Conservation (phyloP, 64 coral and sea anemone genomes). For the Montipora cactus region DNA sequence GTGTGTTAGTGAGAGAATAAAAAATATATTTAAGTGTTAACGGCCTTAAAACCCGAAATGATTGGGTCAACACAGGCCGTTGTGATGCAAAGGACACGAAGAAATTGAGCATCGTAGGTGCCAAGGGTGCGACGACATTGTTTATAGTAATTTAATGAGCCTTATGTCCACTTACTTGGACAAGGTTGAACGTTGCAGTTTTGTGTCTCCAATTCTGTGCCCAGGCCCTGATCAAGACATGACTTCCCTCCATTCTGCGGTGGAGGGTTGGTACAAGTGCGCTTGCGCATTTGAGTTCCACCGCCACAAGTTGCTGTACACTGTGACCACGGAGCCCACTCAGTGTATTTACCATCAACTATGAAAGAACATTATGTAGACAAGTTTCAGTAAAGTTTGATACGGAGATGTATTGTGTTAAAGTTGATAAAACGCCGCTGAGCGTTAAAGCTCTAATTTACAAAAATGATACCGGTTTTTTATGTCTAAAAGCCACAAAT, state of each 20-base stretch:
- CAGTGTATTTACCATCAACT: conserved; percentile 83
- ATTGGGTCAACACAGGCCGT: too few species aligned
- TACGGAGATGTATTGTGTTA: too few species aligned
- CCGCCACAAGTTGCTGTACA: conserved; percentile 92
- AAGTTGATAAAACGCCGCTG: too few species aligned
- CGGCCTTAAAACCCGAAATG: too few species aligned
- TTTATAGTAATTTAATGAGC: too few species aligned
- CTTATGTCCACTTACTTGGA: conserved; percentile 62
- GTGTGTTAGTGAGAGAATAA: too few species aligned
- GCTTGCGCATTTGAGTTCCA: conserved; percentile 73
- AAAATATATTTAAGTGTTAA: too few species aligned
- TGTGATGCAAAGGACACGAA: too few species aligned
- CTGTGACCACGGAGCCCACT: conserved; percentile 78
- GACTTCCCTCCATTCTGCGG: conserved; percentile 91
- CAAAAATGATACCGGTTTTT: background rate
- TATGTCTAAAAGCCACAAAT: background rate
- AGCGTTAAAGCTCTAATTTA: too few species aligned
- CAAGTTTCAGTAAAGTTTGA: background rate
- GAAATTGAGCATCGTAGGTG: too few species aligned
- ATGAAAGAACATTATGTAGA: background rate
- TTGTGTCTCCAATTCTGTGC: conserved; percentile 72
- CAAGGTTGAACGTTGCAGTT: conserved; percentile 80
- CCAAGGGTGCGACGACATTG: too few species aligned
- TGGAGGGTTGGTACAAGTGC: conserved; percentile 71
- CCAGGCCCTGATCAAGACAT: conserved; percentile 88